Percentiles rank a stretch among this genome's conserved stretches.
phyloP scores from a whole-genome alignment of 2,113 vertebrate genomes.

The Plestiodon gilberti region DNA sequence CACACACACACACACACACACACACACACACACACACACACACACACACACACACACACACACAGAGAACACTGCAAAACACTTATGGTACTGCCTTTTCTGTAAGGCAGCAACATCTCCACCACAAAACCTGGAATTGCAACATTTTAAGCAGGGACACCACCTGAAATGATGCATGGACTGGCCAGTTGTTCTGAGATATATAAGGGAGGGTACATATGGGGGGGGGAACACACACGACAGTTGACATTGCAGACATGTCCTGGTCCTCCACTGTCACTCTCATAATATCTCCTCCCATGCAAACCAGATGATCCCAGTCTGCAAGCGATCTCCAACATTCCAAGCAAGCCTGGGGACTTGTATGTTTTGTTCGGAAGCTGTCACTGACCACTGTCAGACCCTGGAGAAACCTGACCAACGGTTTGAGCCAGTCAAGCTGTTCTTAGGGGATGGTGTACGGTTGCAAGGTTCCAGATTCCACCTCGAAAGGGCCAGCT shows the following conservation, averaged over 20 bases:
- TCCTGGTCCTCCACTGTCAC: too few relatives aligned
- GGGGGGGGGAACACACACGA: background rate
- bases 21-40: too few relatives aligned
- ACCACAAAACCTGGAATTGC: background rate
- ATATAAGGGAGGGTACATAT: too few relatives aligned
- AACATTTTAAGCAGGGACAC: background rate
- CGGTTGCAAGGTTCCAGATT: background rate
- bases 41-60: too few relatives aligned
- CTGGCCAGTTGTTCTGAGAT: background rate
- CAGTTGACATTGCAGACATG: background rate
- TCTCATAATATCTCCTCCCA: too few relatives aligned
- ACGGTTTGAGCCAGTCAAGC: background rate
- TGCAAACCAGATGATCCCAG: background rate
- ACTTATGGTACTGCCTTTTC: background rate
- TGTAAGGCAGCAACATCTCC: background rate
- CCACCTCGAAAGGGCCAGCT: background rate
- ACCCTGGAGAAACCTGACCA: too few relatives aligned
- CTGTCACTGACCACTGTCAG: too few relatives aligned
- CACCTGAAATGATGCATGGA: background rate
- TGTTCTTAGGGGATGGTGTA: background rate
- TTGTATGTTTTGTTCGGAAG: background rate
- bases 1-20: too few relatives aligned
- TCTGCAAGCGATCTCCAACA: background rate
- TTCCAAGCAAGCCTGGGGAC: background rate
- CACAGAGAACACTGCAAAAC: background rate